Percentiles rank a stretch among this genome's conserved stretches.
These are phyloP conservation scores for Potamarius usumacintae DNA, from an alignment of 2,113 vertebrate genomes.

Conservation along the genomic window DNA sequence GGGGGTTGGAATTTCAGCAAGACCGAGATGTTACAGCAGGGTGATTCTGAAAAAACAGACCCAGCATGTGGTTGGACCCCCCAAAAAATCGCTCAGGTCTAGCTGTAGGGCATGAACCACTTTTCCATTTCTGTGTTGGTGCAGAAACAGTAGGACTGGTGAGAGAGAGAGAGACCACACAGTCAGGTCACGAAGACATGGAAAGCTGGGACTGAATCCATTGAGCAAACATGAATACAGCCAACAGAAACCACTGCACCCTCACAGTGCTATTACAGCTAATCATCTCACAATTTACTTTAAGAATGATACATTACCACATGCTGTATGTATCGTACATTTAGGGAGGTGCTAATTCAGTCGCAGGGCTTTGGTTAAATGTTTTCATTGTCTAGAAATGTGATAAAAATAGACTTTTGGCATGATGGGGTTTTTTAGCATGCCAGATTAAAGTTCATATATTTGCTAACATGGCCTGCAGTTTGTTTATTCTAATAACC, in stretches of 20 bases:
- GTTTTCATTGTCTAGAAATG: constrained; percentile 10
- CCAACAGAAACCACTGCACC: constrained; percentile 42
- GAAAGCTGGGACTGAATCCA: constrained; percentile 41
- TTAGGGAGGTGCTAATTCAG: neutral
- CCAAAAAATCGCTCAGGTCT: constrained; percentile 26
- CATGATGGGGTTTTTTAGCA: neutral
- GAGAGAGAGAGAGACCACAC: constrained; percentile 44
- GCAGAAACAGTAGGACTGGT: constrained; percentile 29
- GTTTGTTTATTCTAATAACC: neutral
- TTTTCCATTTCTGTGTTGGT: constrained; percentile 43
- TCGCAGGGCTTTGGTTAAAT: constrained; percentile 1
- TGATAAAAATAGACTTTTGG: neutral
- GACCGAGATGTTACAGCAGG: constrained; percentile 29
- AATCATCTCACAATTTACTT: constrained; percentile 41
- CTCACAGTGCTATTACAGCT: constrained; percentile 42
- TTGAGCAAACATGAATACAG: constrained; percentile 46
- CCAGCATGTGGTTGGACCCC: constrained; percentile 21
- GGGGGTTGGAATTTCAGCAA: constrained; percentile 25
- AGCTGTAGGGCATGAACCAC: constrained; percentile 34
- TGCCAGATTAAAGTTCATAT: neutral
- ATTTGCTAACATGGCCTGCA: neutral
- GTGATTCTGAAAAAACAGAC: constrained; percentile 27
- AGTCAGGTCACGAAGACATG: constrained; percentile 25
- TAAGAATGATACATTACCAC: constrained; percentile 38
- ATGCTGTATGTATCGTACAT: constrained; percentile 13